A percentile compares a stretch with the other conserved stretches of the same genome.
phyloP scores from a whole-genome alignment of 64 coral and sea anemone species.

The Montipora cactus region DNA sequence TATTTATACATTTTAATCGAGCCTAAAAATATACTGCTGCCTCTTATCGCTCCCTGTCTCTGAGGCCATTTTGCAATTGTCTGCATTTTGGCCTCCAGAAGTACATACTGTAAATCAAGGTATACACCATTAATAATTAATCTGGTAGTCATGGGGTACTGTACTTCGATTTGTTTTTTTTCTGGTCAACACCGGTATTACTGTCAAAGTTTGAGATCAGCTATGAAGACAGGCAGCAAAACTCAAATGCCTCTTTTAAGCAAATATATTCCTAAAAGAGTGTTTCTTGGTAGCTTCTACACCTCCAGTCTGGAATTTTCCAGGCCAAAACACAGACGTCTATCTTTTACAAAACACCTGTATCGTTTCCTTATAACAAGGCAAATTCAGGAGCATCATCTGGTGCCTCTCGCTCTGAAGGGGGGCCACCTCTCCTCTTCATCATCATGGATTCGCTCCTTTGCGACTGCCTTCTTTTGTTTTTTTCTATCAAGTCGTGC shows the following conservation, averaged over 20 bases:
- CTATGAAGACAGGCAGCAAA: too few relatives aligned
- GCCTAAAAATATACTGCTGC: neutral
- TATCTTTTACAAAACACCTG: neutral
- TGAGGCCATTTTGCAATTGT: neutral
- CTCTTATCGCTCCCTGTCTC: neutral
- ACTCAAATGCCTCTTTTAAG: too few relatives aligned
- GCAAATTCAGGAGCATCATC: slow-evolving; percentile 38
- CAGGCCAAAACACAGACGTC: neutral
- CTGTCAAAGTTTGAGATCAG: neutral
- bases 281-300: too few relatives aligned
- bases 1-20: neutral
- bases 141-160: neutral
- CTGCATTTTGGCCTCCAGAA: neutral
- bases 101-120: neutral
- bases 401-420: slow-evolving; percentile 65
- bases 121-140: neutral
- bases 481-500: slow-evolving; percentile 63
- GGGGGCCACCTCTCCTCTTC: slow-evolving; percentile 41
- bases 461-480: slow-evolving; percentile 30
- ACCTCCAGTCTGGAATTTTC: too few relatives aligned
- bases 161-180: neutral
- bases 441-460: slow-evolving; percentile 51
- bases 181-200: neutral
- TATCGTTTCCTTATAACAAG: neutral
- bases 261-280: too few relatives aligned